Conservation (phyloP, 2,113 vertebrate genomes). For the Heliornis fulica region DNA sequence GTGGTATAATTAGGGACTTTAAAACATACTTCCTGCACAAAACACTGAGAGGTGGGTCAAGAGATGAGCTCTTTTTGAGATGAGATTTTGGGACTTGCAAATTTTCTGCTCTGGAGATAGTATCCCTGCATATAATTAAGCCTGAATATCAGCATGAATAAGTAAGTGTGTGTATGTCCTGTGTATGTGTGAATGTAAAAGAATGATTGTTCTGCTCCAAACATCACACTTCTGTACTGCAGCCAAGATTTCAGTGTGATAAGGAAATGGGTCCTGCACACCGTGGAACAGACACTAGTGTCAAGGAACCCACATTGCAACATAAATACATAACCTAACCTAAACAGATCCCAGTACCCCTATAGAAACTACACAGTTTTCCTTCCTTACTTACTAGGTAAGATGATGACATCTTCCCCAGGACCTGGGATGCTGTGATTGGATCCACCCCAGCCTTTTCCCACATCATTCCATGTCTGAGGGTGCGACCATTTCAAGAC, state of each 20-base stretch:
- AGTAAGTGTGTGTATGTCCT: no score
- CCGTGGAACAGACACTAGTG: not conserved
- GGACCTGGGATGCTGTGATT: constrained; percentile 42
- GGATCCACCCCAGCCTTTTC: constrained; percentile 70
- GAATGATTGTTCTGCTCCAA: not conserved
- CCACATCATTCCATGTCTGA: constrained; percentile 64
- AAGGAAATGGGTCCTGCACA: not conserved
- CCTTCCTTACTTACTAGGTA: constrained; percentile 66
- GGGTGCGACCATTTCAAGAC: constrained; percentile 69
- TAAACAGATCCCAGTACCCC: not conserved
- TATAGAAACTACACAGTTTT: not conserved
- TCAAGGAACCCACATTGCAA: not conserved
- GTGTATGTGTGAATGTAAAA: not conserved
- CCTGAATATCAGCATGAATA: not conserved
- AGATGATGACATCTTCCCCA: constrained; percentile 72
- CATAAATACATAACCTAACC: fast-evolving
- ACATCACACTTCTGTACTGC: not conserved
- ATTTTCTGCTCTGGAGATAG: not conserved
- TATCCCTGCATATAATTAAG: not conserved
- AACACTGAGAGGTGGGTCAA: not conserved
- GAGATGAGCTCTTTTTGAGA: not conserved
- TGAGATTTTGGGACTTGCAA: not conserved
- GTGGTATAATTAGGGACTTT: not conserved
- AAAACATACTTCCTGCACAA: not conserved
- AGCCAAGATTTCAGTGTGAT: not conserved